Conservation (phyloP, 2,888 invertebrate species). For the Drosophila rubida region DNA sequence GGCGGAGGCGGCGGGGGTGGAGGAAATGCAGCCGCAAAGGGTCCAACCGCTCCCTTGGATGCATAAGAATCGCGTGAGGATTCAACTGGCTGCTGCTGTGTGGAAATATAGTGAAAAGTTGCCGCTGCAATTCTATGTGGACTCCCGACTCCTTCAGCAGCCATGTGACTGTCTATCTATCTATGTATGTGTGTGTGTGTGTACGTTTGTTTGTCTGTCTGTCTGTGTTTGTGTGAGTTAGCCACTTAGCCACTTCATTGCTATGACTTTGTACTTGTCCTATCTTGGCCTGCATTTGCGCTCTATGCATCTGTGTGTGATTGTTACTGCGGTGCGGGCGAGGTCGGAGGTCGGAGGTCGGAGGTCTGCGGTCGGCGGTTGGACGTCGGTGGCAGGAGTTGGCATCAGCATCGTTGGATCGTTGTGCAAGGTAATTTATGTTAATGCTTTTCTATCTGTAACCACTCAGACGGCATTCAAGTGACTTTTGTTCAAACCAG, state of each 20-base stretch:
- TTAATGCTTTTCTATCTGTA: conserved; percentile 66
- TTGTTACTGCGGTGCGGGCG: conserved; percentile 32
- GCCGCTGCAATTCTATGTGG: conserved; percentile 25
- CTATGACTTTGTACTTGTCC: conserved; percentile 61
- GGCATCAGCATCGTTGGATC: conserved; percentile 57
- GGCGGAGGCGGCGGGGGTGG: conserved; percentile 19
- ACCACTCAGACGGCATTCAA: conserved; percentile 47
- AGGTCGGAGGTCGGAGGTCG: not conserved
- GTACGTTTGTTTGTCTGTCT: conserved; percentile 2
- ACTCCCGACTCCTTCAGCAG: conserved; percentile 34
- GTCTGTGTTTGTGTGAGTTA: conserved; percentile 33
- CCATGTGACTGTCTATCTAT: conserved; percentile 42
- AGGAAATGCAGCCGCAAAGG: conserved; percentile 34
- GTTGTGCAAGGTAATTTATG: conserved; percentile 79
- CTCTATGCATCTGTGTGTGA: conserved; percentile 38
- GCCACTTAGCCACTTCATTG: conserved; percentile 78
- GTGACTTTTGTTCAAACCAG: conserved; percentile 32
- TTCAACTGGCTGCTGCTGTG: conserved; percentile 78
- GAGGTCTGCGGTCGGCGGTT: not conserved
- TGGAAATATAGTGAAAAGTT: conserved; percentile 78
- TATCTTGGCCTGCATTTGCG: conserved; percentile 49
- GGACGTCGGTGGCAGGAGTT: conserved; percentile 19
- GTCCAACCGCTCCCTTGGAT: conserved; percentile 52
- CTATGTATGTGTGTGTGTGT: conserved; percentile 30
- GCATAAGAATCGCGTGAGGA: conserved; percentile 80